These are phyloP conservation scores for Chamaea fasciata DNA, from an alignment of 2,113 vertebrate genomes.

Conservation along the genomic window DNA sequence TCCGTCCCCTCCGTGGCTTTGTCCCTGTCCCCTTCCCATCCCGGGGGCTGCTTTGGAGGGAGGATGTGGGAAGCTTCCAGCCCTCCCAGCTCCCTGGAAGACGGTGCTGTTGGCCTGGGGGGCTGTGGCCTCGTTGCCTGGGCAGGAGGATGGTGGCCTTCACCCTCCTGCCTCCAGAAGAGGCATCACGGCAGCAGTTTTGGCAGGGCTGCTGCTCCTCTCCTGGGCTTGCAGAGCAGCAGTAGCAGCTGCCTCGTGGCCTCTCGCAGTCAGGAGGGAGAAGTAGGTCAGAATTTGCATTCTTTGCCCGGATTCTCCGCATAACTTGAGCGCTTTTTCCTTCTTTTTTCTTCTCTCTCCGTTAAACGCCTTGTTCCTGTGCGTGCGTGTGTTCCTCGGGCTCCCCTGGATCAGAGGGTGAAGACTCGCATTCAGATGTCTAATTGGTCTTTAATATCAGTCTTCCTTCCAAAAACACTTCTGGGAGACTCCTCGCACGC, in stretches of 20 bases:
- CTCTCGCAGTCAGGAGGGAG: conserved; percentile 15
- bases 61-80: background rate
- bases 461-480: background rate
- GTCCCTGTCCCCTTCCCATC: background rate
- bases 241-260: background rate
- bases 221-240: background rate
- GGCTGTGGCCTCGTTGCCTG: background rate
- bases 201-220: conserved; percentile 4
- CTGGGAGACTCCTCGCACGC: background rate
- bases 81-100: background rate
- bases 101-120: background rate
- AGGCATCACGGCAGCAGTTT: background rate
- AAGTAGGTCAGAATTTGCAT: conserved; percentile 60
- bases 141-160: background rate
- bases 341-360: background rate
- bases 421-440: background rate
- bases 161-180: background rate
- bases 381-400: accelerated
- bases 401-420: background rate
- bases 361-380: background rate
- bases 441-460: background rate
- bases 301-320: background rate
- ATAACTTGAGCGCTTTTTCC: background rate
- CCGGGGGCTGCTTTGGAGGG: background rate
- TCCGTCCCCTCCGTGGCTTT: background rate